Evolutionary conservation across 2,113 vertebrate species (phyloP).

Genomic region (Malurus elegans): DNA sequence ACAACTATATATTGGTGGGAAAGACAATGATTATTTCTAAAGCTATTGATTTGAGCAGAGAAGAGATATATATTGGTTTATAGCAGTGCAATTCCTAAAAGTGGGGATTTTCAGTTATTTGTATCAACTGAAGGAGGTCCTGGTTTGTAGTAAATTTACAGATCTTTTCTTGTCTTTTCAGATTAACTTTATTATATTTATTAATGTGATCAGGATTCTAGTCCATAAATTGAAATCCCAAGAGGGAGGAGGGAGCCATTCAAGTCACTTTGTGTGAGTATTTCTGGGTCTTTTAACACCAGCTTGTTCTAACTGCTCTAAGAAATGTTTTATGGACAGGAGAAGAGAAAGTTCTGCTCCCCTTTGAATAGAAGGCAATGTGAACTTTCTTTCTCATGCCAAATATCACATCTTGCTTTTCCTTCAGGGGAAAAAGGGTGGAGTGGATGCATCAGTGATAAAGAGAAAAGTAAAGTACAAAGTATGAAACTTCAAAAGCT

Average conservation of each 20-base stretch:
- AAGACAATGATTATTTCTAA: background rate
- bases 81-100: background rate
- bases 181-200: conserved; percentile 77
- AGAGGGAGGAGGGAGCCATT: conserved; percentile 32
- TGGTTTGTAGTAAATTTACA: background rate
- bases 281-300: background rate
- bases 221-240: conserved; percentile 72
- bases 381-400: background rate
- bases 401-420: background rate
- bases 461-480: background rate
- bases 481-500: background rate
- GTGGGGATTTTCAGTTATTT: background rate
- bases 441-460: background rate
- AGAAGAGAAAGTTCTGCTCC: background rate
- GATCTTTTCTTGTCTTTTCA: background rate
- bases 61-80: background rate
- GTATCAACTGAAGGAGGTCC: background rate
- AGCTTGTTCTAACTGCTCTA: background rate
- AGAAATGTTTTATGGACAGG: background rate
- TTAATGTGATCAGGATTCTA: conserved; percentile 78
- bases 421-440: background rate
- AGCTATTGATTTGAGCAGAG: background rate
- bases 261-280: conserved; percentile 71
- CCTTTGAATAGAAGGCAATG: background rate
- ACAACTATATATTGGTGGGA: background rate